These are phyloP conservation scores for Prolemur simus DNA, from an alignment of 2,113 vertebrate species.

Conservation along the genomic window DNA sequence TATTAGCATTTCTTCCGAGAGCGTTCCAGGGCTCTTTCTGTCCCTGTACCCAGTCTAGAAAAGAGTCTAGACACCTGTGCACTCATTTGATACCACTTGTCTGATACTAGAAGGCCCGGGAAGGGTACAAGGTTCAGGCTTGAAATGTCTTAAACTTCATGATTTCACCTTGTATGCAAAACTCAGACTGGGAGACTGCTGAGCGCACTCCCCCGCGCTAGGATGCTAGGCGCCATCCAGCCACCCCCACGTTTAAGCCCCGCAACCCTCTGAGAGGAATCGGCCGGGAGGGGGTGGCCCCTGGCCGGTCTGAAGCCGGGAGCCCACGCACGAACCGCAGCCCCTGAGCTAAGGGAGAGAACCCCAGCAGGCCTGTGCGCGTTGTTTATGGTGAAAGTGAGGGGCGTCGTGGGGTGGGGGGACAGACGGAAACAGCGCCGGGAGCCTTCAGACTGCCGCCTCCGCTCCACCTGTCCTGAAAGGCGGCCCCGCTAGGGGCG, in stretches of 20 bases:
- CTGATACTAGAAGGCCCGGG: not conserved
- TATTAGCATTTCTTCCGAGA: not conserved
- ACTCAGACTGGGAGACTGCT: too few relatives aligned
- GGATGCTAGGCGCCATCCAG: rapidly evolving
- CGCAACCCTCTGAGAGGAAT: rapidly evolving
- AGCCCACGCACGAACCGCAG: rapidly evolving
- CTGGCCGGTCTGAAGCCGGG: rapidly evolving
- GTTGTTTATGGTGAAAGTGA: rapidly evolving
- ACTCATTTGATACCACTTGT: not conserved
- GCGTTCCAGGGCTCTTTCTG: not conserved
- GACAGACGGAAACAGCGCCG: rapidly evolving
- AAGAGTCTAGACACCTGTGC: not conserved
- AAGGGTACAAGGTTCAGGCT: not conserved
- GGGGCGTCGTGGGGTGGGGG: not conserved
- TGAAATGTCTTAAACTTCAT: not conserved
- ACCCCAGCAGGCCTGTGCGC: rapidly evolving
- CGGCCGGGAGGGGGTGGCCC: not conserved
- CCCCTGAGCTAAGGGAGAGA: not conserved
- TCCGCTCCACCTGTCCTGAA: not conserved
- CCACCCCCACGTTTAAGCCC: rapidly evolving
- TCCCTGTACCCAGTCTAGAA: not conserved
- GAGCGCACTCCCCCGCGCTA: rapidly evolving
- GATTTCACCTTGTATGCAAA: not conserved
- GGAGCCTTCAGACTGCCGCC: not conserved
- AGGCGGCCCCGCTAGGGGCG: constrained; percentile 3